These are phyloP conservation scores for Cristatella mucedo DNA, from an alignment of 2,888 invertebrate genomes.

Conservation along the genomic window DNA sequence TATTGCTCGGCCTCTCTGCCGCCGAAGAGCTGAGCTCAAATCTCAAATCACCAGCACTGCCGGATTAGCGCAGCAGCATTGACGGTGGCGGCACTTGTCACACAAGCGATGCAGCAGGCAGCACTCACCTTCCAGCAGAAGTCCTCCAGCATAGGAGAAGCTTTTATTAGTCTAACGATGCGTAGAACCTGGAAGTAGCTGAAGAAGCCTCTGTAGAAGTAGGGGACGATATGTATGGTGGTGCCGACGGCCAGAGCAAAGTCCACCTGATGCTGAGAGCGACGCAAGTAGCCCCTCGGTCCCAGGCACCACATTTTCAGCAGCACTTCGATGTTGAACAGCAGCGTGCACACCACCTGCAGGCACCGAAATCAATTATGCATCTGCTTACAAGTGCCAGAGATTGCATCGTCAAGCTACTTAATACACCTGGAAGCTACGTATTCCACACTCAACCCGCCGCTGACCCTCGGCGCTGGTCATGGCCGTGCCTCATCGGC, in stretches of 20 bases:
- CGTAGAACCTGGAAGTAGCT: conserved; percentile 94
- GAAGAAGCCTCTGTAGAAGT: conserved; percentile 61
- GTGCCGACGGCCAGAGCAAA: conserved; percentile 79
- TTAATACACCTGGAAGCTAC: too few relatives aligned
- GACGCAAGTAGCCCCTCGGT: conserved; percentile 80
- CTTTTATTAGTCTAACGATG: conserved; percentile 85
- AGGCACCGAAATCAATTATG: conserved; percentile 16
- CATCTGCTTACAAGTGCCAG: too few relatives aligned
- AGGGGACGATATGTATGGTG: conserved; percentile 73
- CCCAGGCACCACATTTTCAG: conserved; percentile 97
- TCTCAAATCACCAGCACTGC: too few relatives aligned
- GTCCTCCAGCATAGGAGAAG: conserved; percentile 93
- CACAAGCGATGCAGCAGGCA: not conserved
- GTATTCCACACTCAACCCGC: too few relatives aligned
- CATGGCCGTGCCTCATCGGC: too few relatives aligned
- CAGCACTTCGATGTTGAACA: conserved; percentile 79
- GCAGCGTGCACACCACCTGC: conserved; percentile 75
- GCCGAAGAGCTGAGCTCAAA: too few relatives aligned
- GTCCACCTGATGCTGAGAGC: conserved; percentile 95
- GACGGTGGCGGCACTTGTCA: too few relatives aligned
- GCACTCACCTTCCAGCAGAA: conserved; percentile 50
- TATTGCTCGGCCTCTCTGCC: too few relatives aligned
- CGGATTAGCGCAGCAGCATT: too few relatives aligned
- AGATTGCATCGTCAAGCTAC: too few relatives aligned
- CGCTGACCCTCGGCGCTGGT: too few relatives aligned